These are phyloP conservation scores for Trachelus stipa DNA, from an alignment of 2,888 invertebrate species.

Conservation along the genomic window DNA sequence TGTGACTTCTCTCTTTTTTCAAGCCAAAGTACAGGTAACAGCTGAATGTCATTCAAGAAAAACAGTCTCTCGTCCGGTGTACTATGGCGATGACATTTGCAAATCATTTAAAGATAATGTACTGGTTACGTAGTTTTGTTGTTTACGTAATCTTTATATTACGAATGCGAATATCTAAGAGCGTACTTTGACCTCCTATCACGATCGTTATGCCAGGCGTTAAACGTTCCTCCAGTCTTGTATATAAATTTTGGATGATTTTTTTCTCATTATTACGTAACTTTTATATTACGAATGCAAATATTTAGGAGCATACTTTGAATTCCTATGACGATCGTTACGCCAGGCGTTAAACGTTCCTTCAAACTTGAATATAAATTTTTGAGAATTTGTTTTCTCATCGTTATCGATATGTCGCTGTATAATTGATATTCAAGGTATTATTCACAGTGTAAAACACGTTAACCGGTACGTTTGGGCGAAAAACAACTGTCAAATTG, in stretches of 20 bases:
- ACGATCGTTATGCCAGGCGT: no score
- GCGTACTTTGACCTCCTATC: conserved; percentile 20
- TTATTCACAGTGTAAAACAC: neutral
- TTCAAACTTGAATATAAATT: neutral
- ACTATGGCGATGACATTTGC: neutral
- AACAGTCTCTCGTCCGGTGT: neutral
- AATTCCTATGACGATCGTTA: no score
- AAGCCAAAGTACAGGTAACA: neutral
- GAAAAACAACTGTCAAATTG: no score
- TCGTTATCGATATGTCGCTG: neutral
- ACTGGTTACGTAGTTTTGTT: neutral
- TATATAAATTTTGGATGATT: no score
- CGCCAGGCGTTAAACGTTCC: neutral
- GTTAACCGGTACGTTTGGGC: neutral
- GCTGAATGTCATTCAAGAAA: neutral
- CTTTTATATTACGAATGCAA: neutral
- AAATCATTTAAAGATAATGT: neutral
- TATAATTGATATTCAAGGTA: neutral
- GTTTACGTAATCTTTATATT: conserved; percentile 13
- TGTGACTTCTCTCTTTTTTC: neutral
- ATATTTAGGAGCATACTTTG: no score
- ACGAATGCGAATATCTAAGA: conserved; percentile 22
- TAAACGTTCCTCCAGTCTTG: no score
- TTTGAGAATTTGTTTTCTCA: neutral
- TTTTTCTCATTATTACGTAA: neutral